Conservation (phyloP, 2,888 invertebrate genomes). For the Parnassius orleans region DNA sequence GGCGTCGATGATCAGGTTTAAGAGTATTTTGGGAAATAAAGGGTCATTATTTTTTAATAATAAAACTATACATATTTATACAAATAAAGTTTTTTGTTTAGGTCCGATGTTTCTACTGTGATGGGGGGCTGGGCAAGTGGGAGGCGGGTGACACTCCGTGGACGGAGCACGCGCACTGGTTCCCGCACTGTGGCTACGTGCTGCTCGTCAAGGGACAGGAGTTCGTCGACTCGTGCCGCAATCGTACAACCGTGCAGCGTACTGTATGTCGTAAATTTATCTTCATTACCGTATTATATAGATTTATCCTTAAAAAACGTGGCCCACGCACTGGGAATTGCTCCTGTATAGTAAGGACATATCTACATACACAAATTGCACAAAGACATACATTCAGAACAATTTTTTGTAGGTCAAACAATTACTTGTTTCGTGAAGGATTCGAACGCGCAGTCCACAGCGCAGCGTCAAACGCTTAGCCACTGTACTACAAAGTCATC, state of each 20-base stretch:
- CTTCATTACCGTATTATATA: not conserved
- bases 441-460: too few species aligned
- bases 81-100: constrained; percentile 38
- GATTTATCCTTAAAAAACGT: too few species aligned
- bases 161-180: constrained; percentile 97
- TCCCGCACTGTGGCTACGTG: constrained; percentile 93
- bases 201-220: constrained; percentile 89
- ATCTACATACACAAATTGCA: too few species aligned
- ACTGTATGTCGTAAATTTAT: constrained; percentile 40
- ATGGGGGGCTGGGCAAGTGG: constrained; percentile 95
- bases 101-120: constrained; percentile 96
- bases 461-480: too few species aligned
- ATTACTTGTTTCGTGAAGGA: too few species aligned
- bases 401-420: too few species aligned
- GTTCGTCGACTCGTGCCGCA: constrained; percentile 83
- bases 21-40: too few species aligned
- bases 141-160: constrained; percentile 94
- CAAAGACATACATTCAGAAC: too few species aligned
- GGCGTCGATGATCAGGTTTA: constrained; percentile 84
- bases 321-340: too few species aligned
- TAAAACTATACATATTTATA: not conserved
- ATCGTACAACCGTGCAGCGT: constrained; percentile 41
- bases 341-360: too few species aligned
- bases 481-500: too few species aligned
- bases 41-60: too few species aligned